Base-by-base conservation (phyloP, 2,113 vertebrate genomes). In the Rhodinocichla rosea region DNA sequence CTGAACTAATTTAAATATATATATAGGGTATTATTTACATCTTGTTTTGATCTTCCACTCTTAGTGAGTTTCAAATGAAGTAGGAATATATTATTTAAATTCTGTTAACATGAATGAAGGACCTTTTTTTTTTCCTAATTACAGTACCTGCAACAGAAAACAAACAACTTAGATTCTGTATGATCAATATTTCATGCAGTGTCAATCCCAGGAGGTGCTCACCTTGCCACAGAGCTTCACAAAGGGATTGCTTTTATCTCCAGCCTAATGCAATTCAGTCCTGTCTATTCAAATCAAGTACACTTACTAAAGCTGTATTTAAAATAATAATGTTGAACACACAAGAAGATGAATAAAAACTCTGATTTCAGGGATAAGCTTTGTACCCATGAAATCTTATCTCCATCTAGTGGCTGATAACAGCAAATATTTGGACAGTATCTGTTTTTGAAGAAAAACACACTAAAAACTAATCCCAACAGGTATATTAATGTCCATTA, bases 381-480 rank as follows among this genome's bases (percentile, higher is more conserved):
- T 62, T 53, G 40, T 71, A 63, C 57, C 47, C 78, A 53, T 90
- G 92, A 83, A 15, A 78, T 65, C 32, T 0, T 42, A 35, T 47
- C 92, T 81, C 96, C 95, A 94, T 93, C 96, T 95, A 56, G 88
- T 95, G 96, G 78, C 64, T 80, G 37, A 3, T 23, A 63, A 17
- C 35, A 81, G 79, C 49, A 89, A 35, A 30, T 57, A 65, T 8
- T 45, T 52, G 47, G n/a, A 37, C 55, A 60, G 35, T 15, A 15
- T 24, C 44, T 50, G 5, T 2, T 89, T 64, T 20, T 37, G 11
- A 77, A 71, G 42, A 44, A 26, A 37, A 50, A 60, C 22, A 49
- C 22, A 9, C 26, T 69, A 14, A 77, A 62, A 71, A 3, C 16
- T 10, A 49, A 73, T 71, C 35, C 39, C 15, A 40, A 1, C 39